Percentiles rank a stretch among this genome's conserved stretches.
Conservation (phyloP, 35 echinoderm and acorn worm species). For the Eucidaris tribuloides region DNA sequence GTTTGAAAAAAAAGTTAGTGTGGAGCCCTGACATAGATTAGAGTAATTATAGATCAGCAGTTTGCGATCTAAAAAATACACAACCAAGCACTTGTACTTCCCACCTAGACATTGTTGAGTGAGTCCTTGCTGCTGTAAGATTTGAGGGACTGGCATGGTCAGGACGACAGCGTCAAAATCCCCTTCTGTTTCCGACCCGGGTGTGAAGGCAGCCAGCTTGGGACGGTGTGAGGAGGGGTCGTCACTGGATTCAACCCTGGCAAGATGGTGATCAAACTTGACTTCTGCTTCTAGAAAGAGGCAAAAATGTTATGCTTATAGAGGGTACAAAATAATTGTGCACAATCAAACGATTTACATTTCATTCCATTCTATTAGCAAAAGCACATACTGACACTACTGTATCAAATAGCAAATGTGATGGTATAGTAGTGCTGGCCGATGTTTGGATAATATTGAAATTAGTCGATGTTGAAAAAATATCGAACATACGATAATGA, state of each 20-base stretch:
- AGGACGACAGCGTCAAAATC: constrained; percentile 74
- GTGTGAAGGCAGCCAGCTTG: constrained; percentile 2
- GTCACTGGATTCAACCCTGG: constrained; percentile 7
- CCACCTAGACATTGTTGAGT: constrained; percentile 59
- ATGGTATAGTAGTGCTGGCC: no score
- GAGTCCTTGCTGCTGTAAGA: constrained; percentile 31
- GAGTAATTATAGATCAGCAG: not conserved
- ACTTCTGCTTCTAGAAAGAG: constrained; percentile 40
- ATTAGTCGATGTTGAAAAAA: no score
- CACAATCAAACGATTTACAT: not conserved
- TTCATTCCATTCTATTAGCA: no score
- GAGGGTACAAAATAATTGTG: not conserved
- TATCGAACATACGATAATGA: no score
- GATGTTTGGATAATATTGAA: no score
- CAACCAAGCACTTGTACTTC: not conserved
- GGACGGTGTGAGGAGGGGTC: not conserved
- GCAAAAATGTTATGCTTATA: not conserved
- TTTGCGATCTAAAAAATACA: no score
- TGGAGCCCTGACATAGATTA: no score
- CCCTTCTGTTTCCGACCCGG: not conserved
- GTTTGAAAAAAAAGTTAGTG: no score
- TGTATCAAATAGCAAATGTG: no score
- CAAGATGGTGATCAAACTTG: constrained; percentile 17
- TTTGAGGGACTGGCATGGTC: constrained; percentile 60
- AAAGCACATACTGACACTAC: no score